Evolutionary conservation across 1,140 invertebrate species (phyloP).

Genomic region (Trichonephila inaurata): DNA sequence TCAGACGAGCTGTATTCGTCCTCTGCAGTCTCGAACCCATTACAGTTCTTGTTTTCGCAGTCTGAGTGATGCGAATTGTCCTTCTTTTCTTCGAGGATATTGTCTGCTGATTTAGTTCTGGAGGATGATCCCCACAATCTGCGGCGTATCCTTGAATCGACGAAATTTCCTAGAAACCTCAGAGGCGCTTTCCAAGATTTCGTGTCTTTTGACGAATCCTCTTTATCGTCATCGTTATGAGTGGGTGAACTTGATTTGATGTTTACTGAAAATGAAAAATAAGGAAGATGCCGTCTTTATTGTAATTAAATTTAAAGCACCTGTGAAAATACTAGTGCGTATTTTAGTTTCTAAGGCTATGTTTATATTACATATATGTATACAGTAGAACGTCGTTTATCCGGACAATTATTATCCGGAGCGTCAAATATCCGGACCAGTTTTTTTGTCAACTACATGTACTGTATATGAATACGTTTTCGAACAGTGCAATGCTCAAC

Average conservation of each 20-base stretch:
- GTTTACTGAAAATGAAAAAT: conserved; percentile 40
- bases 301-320: too few relatives aligned
- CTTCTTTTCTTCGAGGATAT: conserved; percentile 25
- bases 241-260: conserved; percentile 36
- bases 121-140: conserved; percentile 34
- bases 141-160: conserved; percentile 29
- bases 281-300: too few relatives aligned
- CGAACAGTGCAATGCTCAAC: too few relatives aligned
- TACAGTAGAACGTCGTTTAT: too few relatives aligned
- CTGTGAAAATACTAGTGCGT: too few relatives aligned
- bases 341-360: too few relatives aligned
- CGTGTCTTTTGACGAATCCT: not conserved
- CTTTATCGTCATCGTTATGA: not conserved
- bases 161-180: conserved; percentile 38
- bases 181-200: conserved; percentile 41
- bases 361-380: too few relatives aligned
- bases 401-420: too few relatives aligned
- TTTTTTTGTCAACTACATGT: too few relatives aligned
- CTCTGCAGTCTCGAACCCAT: not conserved
- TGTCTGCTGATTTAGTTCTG: conserved; percentile 17
- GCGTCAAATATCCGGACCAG: too few relatives aligned
- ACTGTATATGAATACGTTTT: too few relatives aligned
- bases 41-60: conserved; percentile 8
- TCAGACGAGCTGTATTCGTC: not conserved
- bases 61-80: not conserved